phyloP scores from a whole-genome alignment of 2,113 vertebrate species.

The Calidris pugnax region DNA sequence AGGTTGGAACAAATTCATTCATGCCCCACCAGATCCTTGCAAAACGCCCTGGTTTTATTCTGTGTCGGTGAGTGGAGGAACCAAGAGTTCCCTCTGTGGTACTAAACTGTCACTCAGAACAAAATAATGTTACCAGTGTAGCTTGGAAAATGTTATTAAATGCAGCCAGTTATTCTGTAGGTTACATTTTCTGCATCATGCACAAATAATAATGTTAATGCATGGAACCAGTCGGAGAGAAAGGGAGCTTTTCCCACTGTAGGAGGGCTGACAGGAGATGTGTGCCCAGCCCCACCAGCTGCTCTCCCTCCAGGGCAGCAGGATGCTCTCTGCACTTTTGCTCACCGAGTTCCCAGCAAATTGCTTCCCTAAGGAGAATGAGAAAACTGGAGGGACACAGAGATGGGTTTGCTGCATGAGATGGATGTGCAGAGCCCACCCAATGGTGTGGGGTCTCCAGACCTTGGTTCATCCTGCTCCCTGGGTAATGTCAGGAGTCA shows the following conservation, averaged over 20 bases:
- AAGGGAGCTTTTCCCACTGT: background rate
- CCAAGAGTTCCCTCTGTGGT: background rate
- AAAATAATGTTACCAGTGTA: background rate
- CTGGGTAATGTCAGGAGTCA: background rate
- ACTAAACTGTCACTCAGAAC: background rate
- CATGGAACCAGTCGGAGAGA: background rate
- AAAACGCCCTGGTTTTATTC: background rate
- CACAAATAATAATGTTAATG: background rate
- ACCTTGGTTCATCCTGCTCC: background rate
- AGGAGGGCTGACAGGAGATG: background rate
- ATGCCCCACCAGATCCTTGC: background rate
- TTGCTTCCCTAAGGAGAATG: background rate
- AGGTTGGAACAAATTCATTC: slow-evolving; percentile 26
- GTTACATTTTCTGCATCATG: background rate
- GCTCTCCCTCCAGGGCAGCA: background rate
- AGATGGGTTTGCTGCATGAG: background rate
- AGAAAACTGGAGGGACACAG: background rate
- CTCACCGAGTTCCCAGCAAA: background rate
- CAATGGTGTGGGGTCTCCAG: background rate
- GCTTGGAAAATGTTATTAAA: slow-evolving; percentile 1
- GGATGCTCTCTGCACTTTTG: background rate
- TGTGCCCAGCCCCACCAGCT: background rate
- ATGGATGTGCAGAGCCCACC: background rate
- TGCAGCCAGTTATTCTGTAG: background rate
- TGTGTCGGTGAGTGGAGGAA: background rate